Evolutionary conservation across 2,113 vertebrate species (phyloP).

Genomic region (Neodontobutis hainanensis): DNA sequence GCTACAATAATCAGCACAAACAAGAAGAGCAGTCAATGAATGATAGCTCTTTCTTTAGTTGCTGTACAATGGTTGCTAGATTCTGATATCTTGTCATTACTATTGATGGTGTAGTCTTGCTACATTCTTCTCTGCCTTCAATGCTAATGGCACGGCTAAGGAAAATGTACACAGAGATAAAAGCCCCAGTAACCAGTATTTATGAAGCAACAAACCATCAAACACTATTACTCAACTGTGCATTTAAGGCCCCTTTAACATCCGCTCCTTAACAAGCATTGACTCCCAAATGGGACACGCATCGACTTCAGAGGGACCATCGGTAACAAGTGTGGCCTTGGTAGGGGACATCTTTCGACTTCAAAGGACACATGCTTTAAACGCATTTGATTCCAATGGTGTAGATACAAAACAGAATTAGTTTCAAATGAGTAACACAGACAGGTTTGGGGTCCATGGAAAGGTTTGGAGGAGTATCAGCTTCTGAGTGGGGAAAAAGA

Average conservation of each 20-base stretch:
- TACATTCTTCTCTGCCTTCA: not conserved
- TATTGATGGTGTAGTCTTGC: conserved; percentile 3
- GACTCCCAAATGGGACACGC: conserved; percentile 64
- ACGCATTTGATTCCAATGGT: conserved; percentile 65
- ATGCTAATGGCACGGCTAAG: conserved; percentile 2
- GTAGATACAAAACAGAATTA: conserved; percentile 64
- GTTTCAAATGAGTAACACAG: conserved; percentile 63
- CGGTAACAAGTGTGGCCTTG: conserved; percentile 51
- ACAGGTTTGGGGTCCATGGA: conserved; percentile 8
- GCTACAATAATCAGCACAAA: not conserved
- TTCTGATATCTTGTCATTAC: not conserved
- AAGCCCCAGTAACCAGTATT: conserved; percentile 31
- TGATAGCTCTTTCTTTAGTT: not conserved
- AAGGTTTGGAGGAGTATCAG: not conserved
- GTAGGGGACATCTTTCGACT: conserved; percentile 56
- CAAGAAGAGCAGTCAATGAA: not conserved
- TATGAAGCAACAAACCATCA: conserved; percentile 44
- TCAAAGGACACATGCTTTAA: conserved; percentile 71
- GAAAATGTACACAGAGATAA: conserved; percentile 12
- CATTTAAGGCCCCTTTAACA: conserved; percentile 44
- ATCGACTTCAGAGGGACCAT: conserved; percentile 64
- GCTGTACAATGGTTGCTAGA: not conserved
- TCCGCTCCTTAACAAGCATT: conserved; percentile 64
- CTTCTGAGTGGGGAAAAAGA: not conserved
- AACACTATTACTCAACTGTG: conserved; percentile 44